Evolutionary conservation across 1,140 invertebrate species (phyloP).

Genomic region (Heterodera carotae): DNA sequence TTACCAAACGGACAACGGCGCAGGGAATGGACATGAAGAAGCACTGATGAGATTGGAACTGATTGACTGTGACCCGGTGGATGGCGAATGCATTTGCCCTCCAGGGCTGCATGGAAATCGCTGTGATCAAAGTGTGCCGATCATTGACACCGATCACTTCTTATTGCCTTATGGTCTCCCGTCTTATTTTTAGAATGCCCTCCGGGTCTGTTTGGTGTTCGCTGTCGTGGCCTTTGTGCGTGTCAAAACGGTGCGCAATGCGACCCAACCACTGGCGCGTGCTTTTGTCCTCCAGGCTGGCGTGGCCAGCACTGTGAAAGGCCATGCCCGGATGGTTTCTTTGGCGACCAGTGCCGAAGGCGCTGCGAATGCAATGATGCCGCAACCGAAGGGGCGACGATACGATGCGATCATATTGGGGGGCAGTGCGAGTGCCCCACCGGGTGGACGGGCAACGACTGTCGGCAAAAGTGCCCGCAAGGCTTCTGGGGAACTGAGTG

Average conservation of each 20-base stretch:
- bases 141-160: no score
- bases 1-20: slow-evolving; percentile 17
- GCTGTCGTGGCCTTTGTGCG: slow-evolving; percentile 80
- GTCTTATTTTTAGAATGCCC: slow-evolving; percentile 71
- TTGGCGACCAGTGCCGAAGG: slow-evolving; percentile 51
- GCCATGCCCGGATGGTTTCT: slow-evolving; percentile 72
- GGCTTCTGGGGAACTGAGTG: slow-evolving; percentile 56
- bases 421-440: slow-evolving; percentile 81
- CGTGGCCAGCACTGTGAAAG: slow-evolving; percentile 75
- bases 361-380: slow-evolving; percentile 50
- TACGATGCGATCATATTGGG: slow-evolving; percentile 66
- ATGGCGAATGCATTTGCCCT: slow-evolving; percentile 82
- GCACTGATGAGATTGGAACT: slow-evolving; percentile 8
- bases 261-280: slow-evolving; percentile 76
- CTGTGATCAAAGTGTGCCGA: slow-evolving; percentile 74
- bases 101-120: slow-evolving; percentile 79
- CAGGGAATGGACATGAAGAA: not conserved
- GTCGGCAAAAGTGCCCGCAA: slow-evolving; percentile 55
- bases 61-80: slow-evolving; percentile 79
- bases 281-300: slow-evolving; percentile 80
- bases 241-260: slow-evolving; percentile 89
- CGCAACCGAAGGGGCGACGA: slow-evolving; percentile 22
- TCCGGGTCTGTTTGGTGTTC: slow-evolving; percentile 75
- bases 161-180: not conserved
- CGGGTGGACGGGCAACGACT: slow-evolving; percentile 69